Base-by-base conservation (phyloP, 2,888 invertebrate species). In the Rhodophaea formosa region DNA sequence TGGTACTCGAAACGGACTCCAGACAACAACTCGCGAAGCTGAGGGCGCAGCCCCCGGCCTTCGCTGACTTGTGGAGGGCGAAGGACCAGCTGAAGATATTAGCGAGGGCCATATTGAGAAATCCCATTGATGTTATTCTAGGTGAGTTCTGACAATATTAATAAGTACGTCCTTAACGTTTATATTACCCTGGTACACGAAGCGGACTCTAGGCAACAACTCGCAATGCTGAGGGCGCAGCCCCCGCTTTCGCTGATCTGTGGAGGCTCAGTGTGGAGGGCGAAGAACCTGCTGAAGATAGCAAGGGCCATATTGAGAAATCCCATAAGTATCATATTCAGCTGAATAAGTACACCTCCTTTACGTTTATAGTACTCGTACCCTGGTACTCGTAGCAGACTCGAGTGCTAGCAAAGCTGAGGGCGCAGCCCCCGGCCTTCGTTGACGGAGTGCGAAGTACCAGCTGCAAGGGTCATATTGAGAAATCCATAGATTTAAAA, bases 251-350 rank as follows among this genome's bases (percentile, higher is more conserved):
- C 60, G 66, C 76, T 57, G 88, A 60, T 63, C 84, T 79, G 66
- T 72, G 70, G 64, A n/a, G n/a, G n/a, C n/a, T n/a, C n/a, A n/a
- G n/a, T n/a, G n/a, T n/a, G n/a, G n/a, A 83, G 81, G 64, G 84
- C 76, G 54, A 93, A 93, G 58, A 92, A 97, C 0, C 95, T 96
- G 70, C 93, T 96, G 1, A 95, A 96, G 70, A 93, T 94, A 8
- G 95, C 95, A 0, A 94, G 95, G 70, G 94, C 95, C 59, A 94
- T 96, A 43, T 93, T 97, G 45, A 94, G 96, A 77, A 93, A 95
- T 5, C 97, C 97, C 0, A 95, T 98, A 53, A 94, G 96, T 63
- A 86, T 92, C n/a, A n/a, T 0, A 95, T 97, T 67, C 79, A 32
- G 89, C 92, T 78, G 75, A n/a, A 23, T 23, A 23, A 2, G 5